Percentiles rank a stretch among this genome's conserved stretches.
phyloP scores from a whole-genome alignment of 2,797 vertebrate genomes.

The Mormyrus hasselquistii region DNA sequence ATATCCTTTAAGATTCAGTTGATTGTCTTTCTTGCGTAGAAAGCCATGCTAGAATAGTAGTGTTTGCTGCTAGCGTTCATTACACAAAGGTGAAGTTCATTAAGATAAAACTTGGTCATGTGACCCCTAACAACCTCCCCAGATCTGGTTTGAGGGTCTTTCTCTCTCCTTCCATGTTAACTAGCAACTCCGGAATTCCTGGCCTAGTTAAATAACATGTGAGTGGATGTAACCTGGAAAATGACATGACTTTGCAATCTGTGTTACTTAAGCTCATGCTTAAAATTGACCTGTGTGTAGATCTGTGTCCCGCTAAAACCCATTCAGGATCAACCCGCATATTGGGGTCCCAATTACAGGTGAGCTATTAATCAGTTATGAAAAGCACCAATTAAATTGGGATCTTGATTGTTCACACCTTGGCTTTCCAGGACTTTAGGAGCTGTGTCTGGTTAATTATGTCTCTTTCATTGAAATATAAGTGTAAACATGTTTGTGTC shows the following conservation, averaged over 20 bases:
- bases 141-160: neutral
- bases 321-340: neutral
- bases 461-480: neutral
- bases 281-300: neutral
- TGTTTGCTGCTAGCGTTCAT: neutral
- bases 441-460: neutral
- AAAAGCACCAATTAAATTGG: neutral
- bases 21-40: neutral
- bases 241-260: neutral
- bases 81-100: constrained; percentile 6
- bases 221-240: neutral
- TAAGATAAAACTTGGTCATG: neutral
- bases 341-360: neutral
- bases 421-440: neutral
- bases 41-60: neutral
- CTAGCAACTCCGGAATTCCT: neutral
- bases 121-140: neutral
- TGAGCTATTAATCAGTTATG: neutral
- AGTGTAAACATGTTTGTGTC: neutral
- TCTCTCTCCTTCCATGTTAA: neutral
- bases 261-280: neutral
- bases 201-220: neutral
- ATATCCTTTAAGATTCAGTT: neutral
- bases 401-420: neutral
- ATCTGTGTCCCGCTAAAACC: neutral